Conservation (phyloP, 2,113 vertebrate genomes). For the Cinclus cinclus region DNA sequence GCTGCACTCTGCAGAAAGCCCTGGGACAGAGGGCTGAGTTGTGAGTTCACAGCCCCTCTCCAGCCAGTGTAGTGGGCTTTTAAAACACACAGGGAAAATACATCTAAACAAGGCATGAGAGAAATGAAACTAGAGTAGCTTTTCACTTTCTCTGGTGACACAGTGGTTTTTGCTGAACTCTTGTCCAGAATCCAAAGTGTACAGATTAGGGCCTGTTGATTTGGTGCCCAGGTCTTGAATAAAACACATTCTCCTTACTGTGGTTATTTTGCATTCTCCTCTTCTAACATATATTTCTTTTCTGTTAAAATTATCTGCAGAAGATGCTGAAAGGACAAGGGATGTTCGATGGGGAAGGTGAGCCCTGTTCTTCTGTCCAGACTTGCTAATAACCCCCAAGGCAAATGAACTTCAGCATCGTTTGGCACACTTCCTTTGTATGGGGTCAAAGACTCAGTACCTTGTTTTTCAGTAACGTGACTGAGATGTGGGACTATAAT, state of each 20-base stretch:
- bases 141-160: not conserved
- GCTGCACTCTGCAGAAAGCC: not conserved
- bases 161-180: not conserved
- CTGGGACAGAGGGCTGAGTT: not conserved
- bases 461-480: not conserved
- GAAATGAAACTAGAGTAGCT: not conserved
- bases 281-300: slow-evolving; percentile 4
- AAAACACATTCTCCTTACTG: not conserved
- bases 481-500: not conserved
- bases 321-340: slow-evolving; percentile 84
- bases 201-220: not conserved
- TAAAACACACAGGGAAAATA: not conserved
- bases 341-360: slow-evolving; percentile 94
- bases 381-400: not conserved
- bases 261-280: not conserved
- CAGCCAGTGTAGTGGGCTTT: not conserved
- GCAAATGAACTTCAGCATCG: rapidly evolving
- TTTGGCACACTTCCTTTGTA: rapidly evolving
- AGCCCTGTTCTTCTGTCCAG: slow-evolving; percentile 62
- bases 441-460: rapidly evolving
- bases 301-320: slow-evolving; percentile 68
- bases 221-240: not conserved
- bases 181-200: not conserved
- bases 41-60: not conserved
- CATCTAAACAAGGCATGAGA: rapidly evolving